These are phyloP conservation scores for Asobara japonica DNA, from an alignment of 1,140 invertebrate genomes.

Conservation along the genomic window DNA sequence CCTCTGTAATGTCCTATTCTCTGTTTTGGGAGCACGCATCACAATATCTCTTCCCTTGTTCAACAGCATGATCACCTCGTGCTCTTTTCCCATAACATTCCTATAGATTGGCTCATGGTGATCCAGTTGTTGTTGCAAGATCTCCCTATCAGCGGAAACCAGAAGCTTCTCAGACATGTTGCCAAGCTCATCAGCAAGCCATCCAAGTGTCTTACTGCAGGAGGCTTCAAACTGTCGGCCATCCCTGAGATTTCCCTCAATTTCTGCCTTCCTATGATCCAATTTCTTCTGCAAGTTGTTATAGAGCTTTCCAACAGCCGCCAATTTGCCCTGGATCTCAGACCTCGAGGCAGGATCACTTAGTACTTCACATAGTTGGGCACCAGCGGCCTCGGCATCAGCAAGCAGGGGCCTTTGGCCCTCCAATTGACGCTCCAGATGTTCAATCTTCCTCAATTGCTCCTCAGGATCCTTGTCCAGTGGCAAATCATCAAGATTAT, in stretches of 20 bases:
- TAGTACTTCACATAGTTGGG: constrained; percentile 86
- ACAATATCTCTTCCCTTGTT: constrained; percentile 88
- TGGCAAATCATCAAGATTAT: constrained; percentile 86
- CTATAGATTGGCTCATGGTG: constrained; percentile 90
- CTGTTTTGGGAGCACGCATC: constrained; percentile 69
- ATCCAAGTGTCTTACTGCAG: constrained; percentile 86
- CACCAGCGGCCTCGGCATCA: constrained; percentile 87
- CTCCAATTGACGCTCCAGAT: constrained; percentile 87
- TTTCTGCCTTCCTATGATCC: constrained; percentile 88
- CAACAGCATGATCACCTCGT: constrained; percentile 92
- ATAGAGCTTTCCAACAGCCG: constrained; percentile 84
- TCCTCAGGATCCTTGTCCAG: constrained; percentile 86
- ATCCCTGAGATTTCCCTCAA: constrained; percentile 85
- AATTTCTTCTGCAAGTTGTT: constrained; percentile 88
- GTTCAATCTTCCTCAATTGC: constrained; percentile 85
- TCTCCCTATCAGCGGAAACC: constrained; percentile 86
- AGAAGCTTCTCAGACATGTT: constrained; percentile 79
- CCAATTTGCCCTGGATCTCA: constrained; percentile 90
- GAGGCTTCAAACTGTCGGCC: constrained; percentile 87
- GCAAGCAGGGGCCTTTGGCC: constrained; percentile 86
- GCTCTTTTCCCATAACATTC: constrained; percentile 88
- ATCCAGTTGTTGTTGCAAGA: constrained; percentile 86
- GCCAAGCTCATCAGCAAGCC: constrained; percentile 83
- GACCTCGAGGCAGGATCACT: constrained; percentile 89
- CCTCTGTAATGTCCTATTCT: constrained; percentile 70